Conservation (phyloP, 1,140 invertebrate genomes). For the Polyergus mexicanus region DNA sequence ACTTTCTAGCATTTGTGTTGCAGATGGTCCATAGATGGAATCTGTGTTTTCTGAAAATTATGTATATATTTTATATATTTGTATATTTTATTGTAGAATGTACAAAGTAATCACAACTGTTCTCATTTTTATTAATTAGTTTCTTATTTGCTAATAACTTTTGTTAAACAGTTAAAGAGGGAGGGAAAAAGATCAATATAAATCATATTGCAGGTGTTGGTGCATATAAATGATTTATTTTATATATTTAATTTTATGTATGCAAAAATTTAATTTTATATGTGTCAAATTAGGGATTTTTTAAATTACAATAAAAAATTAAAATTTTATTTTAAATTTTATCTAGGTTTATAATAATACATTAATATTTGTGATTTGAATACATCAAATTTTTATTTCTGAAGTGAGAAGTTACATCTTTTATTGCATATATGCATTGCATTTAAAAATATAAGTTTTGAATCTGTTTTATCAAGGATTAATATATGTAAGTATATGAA, state of each 20-base stretch:
- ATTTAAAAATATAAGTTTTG: background rate
- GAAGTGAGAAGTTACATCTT: background rate
- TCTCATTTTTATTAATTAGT: background rate
- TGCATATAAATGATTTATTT: background rate
- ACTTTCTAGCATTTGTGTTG: constrained; percentile 5
- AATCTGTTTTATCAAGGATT: background rate
- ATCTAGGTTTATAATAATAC: background rate
- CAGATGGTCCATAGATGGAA: constrained; percentile 7
- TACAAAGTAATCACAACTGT: background rate
- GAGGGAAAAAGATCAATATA: background rate
- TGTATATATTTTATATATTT: constrained; percentile 67
- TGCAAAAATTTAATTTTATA: too few relatives aligned
- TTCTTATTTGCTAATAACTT: constrained; percentile 32
- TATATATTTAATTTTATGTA: background rate
- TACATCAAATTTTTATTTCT: background rate
- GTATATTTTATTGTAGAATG: constrained; percentile 18
- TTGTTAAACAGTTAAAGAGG: background rate
- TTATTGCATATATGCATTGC: background rate
- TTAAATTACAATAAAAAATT: background rate
- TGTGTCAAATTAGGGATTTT: background rate
- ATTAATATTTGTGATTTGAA: background rate
- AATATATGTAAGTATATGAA: background rate
- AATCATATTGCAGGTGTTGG: background rate
- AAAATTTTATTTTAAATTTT: background rate
- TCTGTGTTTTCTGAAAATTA: constrained; percentile 18